Conservation (phyloP, 2,797 vertebrate genomes). For the Sebastes melanostomus region DNA sequence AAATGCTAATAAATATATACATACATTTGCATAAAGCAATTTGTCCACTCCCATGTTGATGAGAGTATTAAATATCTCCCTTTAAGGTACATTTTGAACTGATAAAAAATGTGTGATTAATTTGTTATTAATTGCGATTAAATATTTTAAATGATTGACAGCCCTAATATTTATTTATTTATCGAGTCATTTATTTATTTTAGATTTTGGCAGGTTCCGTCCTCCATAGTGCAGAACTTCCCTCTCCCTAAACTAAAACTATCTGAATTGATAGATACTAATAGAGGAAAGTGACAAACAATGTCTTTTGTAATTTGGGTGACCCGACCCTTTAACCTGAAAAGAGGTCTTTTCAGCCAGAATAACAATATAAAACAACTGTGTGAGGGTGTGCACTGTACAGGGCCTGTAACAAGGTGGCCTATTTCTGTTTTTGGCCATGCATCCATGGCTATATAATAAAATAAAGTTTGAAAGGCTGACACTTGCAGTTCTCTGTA, state of each 20-base stretch:
- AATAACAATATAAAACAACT: background rate
- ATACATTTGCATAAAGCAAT: no score
- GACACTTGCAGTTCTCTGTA: constrained; percentile 1
- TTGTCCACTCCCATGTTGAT: no score
- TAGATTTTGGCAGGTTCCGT: no score
- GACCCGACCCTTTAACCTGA: background rate
- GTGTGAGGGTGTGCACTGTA: background rate
- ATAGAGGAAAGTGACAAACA: background rate
- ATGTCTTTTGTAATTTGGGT: background rate
- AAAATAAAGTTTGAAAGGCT: background rate
- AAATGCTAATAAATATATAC: no score
- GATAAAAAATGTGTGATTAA: no score
- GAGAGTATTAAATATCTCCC: no score
- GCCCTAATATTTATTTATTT: no score
- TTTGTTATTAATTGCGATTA: no score
- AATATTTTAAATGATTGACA: no score
- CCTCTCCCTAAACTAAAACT: background rate
- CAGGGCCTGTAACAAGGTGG: background rate
- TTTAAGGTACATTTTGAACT: no score
- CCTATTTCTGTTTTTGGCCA: background rate
- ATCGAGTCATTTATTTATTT: no score
- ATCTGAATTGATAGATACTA: background rate
- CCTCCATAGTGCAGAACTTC: background rate
- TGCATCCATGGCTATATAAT: background rate
- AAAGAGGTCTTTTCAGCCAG: background rate